These are phyloP conservation scores for Myiopsitta monachus DNA, from an alignment of 2,113 vertebrate species.

Conservation along the genomic window DNA sequence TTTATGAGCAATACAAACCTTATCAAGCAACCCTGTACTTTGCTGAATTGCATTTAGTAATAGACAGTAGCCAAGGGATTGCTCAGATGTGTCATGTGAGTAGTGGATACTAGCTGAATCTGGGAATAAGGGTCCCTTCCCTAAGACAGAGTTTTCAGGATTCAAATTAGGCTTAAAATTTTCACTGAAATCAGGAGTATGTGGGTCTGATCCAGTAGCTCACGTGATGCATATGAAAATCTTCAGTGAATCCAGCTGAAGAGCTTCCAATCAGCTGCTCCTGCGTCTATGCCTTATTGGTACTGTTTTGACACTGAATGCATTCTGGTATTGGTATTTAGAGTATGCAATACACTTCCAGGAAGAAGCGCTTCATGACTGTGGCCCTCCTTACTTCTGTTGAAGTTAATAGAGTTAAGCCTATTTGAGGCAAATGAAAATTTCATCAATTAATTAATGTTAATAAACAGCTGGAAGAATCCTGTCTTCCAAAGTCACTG, in stretches of 20 bases:
- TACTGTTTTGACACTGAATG: background rate
- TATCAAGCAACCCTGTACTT: background rate
- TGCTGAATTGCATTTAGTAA: background rate
- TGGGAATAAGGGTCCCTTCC: background rate
- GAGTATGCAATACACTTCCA: background rate
- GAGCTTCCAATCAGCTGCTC: background rate
- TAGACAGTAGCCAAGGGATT: accelerated
- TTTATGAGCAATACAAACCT: background rate
- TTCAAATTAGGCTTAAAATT: background rate
- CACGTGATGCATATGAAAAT: accelerated
- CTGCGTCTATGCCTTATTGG: accelerated
- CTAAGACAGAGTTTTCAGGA: background rate
- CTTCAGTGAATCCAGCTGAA: background rate
- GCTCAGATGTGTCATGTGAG: background rate
- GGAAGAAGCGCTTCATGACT: background rate
- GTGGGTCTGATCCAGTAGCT: background rate
- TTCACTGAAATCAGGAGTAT: background rate
- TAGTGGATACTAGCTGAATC: background rate
- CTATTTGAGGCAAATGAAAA: background rate
- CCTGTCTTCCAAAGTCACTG: background rate
- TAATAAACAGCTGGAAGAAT: background rate
- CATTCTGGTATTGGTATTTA: background rate
- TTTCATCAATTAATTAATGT: background rate
- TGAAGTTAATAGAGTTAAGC: background rate
- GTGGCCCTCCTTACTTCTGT: background rate